Evolutionary conservation across 2,797 vertebrate genomes (phyloP).

Genomic region (Columba guinea): DNA sequence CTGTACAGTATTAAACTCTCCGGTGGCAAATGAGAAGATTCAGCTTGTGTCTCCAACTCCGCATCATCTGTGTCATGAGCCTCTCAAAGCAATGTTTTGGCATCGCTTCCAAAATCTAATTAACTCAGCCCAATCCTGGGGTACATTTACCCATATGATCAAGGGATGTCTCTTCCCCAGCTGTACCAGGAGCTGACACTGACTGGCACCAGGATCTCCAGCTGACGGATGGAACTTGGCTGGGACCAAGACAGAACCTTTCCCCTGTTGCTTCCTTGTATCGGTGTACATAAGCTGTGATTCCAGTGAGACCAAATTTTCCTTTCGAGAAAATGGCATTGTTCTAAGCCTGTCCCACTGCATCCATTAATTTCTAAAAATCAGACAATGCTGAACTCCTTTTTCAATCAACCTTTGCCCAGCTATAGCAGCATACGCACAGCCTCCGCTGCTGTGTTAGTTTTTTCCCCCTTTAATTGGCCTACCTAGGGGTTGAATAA

Average conservation of each 20-base stretch:
- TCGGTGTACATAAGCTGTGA: not conserved
- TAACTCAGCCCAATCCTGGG: not conserved
- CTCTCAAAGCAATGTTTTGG: not conserved
- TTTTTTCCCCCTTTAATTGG: not conserved
- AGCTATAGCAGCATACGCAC: not conserved
- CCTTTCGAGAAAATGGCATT: not conserved
- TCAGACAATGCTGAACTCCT: not conserved
- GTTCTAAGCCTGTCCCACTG: not conserved
- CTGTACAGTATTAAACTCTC: not conserved
- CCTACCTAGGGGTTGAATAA: not conserved
- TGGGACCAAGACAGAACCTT: not conserved
- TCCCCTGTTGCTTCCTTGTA: fast-evolving
- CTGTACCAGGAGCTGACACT: not conserved
- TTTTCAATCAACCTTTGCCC: not conserved
- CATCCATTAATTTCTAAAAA: slow-evolving; percentile 7
- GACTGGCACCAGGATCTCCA: slow-evolving; percentile 1
- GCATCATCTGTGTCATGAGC: not conserved
- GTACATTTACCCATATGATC: not conserved
- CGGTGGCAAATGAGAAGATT: not conserved
- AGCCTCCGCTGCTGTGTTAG: not conserved
- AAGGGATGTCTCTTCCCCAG: not conserved
- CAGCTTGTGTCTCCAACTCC: not conserved
- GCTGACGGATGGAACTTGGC: not conserved
- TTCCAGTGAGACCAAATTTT: not conserved
- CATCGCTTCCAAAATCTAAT: not conserved